phyloP scores from a whole-genome alignment of 2,797 vertebrate genomes.

The Varecia variegata region DNA sequence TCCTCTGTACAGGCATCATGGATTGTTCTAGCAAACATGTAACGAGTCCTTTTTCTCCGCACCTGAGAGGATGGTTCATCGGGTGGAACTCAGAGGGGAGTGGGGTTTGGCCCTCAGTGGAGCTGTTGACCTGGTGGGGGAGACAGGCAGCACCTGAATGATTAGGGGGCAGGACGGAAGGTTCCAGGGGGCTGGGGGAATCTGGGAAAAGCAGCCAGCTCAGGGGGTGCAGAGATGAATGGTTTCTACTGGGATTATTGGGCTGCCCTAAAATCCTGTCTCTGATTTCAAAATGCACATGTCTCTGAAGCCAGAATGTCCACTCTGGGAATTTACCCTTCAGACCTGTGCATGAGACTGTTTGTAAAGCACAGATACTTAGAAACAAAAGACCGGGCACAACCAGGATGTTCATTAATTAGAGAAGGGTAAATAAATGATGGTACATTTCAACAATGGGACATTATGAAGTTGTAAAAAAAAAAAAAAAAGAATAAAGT shows the following conservation, averaged over 20 bases:
- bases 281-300: not conserved
- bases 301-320: not conserved
- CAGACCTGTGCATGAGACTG: not conserved
- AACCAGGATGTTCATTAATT: not conserved
- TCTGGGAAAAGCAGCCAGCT: not conserved
- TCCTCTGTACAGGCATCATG: accelerated
- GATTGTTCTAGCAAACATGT: not conserved
- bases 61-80: not conserved
- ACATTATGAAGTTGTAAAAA: not conserved
- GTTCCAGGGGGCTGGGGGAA: accelerated
- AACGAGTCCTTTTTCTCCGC: not conserved
- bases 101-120: not conserved
- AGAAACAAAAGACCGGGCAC: not conserved
- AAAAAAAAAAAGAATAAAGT: not conserved
- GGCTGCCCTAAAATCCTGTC: not conserved
- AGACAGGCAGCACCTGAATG: not conserved
- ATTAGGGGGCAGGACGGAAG: too few relatives aligned
- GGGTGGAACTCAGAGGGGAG: accelerated
- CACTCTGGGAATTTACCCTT: not conserved
- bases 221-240: too few relatives aligned
- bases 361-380: not conserved
- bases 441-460: not conserved
- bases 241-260: not conserved
- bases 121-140: not conserved
- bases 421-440: not conserved